Evolutionary conservation across 2,888 invertebrate species (phyloP), one percentile per base, ranked within the genome.

Genomic region (Tridacna crocea): DNA sequence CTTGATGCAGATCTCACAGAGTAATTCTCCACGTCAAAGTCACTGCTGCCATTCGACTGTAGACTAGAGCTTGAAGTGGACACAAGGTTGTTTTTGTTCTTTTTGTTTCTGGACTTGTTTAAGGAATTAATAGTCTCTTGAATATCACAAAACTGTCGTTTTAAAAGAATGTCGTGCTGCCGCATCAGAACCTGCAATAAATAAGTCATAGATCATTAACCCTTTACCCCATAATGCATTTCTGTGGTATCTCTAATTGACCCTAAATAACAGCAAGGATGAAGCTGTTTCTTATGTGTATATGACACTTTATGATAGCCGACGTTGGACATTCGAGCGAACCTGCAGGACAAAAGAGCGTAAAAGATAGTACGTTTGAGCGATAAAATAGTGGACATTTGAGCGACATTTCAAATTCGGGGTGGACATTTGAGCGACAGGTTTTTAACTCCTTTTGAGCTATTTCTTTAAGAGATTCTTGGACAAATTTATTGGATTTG

Each of bases 131-230:
- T 90, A 46, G 92, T 91, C 75, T 91, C 88, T 36, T 90, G 91
- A 27, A 92, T 92, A 80, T 92, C 88, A 77, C 90, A 85, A 81
- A 92, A 92, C 80, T 92, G 92, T 70, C 91, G 80, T 75, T 91
- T 91, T 11, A 92, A 82, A 15, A 92, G 85, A 77, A 92, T 88
- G 79, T 92, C 92, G 79, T 92, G 92, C 63, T 92, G 92, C 12
- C 92, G 82, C 22, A 92, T 72, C 27, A 91, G 72, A 65, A 92
- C 91, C 92, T 92, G 88, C 22, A 88, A 88, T 6, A 15, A 63
- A 75, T 70, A 46, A 46, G 8, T 19, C 24, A 51, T 4, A 47
- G 48, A 60, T 55, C 46, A 72, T 22, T 63, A 36, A 36, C 8
- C 8, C 36, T 36, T n/a, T n/a, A n/a, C n/a, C n/a, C n/a, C n/a